Evolutionary conservation across 2,888 invertebrate genomes (phyloP), one percentile per base, ranked within the genome.

Genomic region (Sturmia bella): DNA sequence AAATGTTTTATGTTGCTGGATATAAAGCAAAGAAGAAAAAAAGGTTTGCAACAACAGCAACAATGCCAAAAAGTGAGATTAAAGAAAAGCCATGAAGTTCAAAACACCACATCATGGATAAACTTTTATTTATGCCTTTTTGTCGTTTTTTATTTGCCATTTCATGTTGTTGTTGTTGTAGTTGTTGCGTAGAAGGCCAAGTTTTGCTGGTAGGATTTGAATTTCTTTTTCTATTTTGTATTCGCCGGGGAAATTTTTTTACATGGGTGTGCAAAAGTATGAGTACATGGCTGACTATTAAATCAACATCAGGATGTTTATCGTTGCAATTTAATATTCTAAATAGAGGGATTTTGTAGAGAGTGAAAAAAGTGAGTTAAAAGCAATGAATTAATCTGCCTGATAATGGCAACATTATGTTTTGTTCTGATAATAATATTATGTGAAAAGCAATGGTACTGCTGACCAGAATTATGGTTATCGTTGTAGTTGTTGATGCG

Each of bases 11-110:
- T 43, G 13, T 41, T 24, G 27, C 17, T 48, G 19, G 3, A 54
- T 3, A 41, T 21, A 27, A 12, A 24, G 24, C 11, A 21, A 66
- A 66, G 21, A 24, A 39, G 15, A 59, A 56, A 13, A 21, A 6
- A 32, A 32, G 7, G 7, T 32, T 7, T 32, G 32, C 32, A 6
- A n/a, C 13, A 12, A 12, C 17, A 27, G 37, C 32, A 54, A 41
- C 6, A 27, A 39, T 15, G 15, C 9, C 3, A 57, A 21, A 50
- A 27, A 52, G 21, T 24, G 21, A 37, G 43, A 68, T 69, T 61
- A 61, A 61, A 45, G 21, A 45, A 69, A 76, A 76, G 24, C 43
- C 64, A 61, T 61, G 41, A 52, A 61, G 61, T 69, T 76, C 32
- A 76, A 76, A 76, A 45, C 37, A 52, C 50, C 52, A 68, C 59